Percentiles rank a stretch among this genome's conserved stretches.
Conservation (phyloP, 2,797 vertebrate genomes). For the Aldrovandia affinis region DNA sequence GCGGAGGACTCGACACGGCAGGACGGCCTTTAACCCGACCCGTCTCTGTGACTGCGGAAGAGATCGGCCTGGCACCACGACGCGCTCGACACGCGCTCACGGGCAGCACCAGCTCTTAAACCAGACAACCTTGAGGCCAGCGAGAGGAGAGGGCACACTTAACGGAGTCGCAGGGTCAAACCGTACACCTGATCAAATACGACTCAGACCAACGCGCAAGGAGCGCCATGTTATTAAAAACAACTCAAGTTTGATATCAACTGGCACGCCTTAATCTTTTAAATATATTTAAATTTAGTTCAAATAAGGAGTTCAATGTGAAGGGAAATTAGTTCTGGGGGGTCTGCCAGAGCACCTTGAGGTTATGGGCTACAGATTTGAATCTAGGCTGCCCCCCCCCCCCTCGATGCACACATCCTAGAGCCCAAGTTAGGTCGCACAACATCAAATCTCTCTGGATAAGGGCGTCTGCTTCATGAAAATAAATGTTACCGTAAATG, state of each 20-base stretch:
- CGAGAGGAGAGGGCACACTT: neutral
- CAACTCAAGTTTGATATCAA: no score
- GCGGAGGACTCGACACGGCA: neutral
- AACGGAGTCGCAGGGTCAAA: no score
- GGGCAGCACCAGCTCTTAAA: neutral
- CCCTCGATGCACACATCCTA: neutral
- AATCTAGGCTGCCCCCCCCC: neutral
- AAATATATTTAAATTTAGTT: neutral
- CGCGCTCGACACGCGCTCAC: neutral
- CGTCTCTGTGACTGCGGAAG: neutral
- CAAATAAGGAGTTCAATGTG: neutral
- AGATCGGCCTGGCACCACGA: neutral
- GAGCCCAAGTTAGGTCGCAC: neutral
- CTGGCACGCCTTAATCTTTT: neutral
- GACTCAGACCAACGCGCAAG: no score
- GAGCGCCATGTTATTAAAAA: no score
- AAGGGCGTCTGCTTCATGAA: neutral
- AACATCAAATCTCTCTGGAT: neutral
- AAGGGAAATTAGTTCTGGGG: slow-evolving; percentile 6
- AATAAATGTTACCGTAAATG: neutral
- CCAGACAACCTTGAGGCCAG: neutral
- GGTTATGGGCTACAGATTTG: neutral
- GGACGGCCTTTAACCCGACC: neutral
- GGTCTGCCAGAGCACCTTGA: neutral
- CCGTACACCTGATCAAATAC: no score